Evolutionary conservation across 2,797 vertebrate species (phyloP), one percentile per base, ranked within the genome.

Genomic region (Nyctibius grandis): DNA sequence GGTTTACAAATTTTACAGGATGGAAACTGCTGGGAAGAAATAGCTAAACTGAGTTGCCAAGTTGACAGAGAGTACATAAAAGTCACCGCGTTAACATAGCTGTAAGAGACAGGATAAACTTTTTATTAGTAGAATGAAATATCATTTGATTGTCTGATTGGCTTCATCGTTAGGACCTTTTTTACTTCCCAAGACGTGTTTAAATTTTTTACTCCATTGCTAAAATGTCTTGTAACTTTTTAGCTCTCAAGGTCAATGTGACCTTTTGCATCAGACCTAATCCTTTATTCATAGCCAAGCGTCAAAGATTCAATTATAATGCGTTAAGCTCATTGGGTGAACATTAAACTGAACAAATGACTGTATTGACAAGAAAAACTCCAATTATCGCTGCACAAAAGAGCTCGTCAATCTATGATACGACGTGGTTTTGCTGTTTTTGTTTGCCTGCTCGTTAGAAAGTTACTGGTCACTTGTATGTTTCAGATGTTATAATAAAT

Each of bases 291-390:
- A 74, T 67, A 85, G 86, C 69, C 85, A 88, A 75, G 67, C 70
- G 81, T 33, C 79, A 64, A 18, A 79, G 65, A 94, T 91, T 89
- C 93, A 85, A 95, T 97, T 97, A 97, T 80, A 95, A 96, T 95
- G 85, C 91, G 96, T 96, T 96, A 93, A 83, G 89, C 68, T 47
- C 20, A 73, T 60, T 95, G 91, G 45, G 45, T 86, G 63, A 96
- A 69, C 78, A 19, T 79, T 86, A 82, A 87, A 89, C 16, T 48
- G 56, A 89, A 74, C 51, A 76, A 88, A 92, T 40, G 9, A 63
- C 47, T 67, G 18, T 45, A 73, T 8, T 88, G 90, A 87, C 86
- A 74, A 60, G 88, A 51, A 84, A 88, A 81, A 36, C 48, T 85
- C 25, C 31, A n/a, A 7, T 64, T 86, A 48, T 83, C 82, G 69